Percentiles rank a stretch among this genome's conserved stretches.
phyloP scores from a whole-genome alignment of 2,797 vertebrate species.

The Chrosomus eos region DNA sequence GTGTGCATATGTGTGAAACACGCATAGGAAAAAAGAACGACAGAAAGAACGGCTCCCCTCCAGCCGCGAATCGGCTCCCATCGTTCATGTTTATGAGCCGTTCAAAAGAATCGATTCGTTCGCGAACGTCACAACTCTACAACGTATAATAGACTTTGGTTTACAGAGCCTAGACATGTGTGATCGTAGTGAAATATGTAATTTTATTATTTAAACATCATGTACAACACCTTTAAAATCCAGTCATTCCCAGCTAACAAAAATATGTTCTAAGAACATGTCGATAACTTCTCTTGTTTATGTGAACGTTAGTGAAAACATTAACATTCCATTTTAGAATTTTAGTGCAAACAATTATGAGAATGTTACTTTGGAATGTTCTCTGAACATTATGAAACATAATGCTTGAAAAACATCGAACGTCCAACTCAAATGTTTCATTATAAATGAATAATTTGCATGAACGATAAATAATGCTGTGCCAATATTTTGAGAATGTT shows the following conservation, averaged over 20 bases:
- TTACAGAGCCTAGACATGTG: background rate
- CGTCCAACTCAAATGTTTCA: background rate
- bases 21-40: too few relatives aligned
- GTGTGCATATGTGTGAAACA: too few relatives aligned
- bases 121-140: too few relatives aligned
- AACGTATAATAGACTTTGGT: background rate
- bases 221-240: background rate
- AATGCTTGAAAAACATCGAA: background rate
- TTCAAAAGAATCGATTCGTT: too few relatives aligned
- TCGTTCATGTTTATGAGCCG: too few relatives aligned
- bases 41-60: too few relatives aligned
- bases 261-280: background rate
- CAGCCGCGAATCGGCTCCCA: too few relatives aligned
- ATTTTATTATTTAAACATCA: background rate
- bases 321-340: background rate
- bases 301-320: background rate
- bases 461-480: background rate
- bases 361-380: background rate
- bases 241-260: background rate
- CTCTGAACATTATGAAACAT: background rate
- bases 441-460: background rate
- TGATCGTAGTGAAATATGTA: background rate
- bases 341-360: background rate
- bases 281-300: background rate
- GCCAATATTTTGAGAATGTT: background rate